These are phyloP conservation scores for Callopanchax toddi DNA, from an alignment of 2,113 vertebrate genomes.

Conservation along the genomic window DNA sequence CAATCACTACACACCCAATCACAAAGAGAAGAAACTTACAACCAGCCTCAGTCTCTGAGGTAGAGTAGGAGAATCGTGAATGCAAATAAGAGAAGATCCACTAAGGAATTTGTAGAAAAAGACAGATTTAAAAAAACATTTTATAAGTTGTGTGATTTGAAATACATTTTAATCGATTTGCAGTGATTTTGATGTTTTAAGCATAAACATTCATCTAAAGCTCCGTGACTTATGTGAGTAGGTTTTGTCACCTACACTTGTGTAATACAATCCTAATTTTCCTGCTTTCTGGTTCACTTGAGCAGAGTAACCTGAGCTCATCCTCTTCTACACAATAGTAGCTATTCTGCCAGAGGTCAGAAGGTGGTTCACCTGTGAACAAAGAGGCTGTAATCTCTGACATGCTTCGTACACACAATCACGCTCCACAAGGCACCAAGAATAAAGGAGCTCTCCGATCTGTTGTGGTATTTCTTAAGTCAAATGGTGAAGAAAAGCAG, in stretches of 20 bases:
- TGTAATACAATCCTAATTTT: conserved; percentile 77
- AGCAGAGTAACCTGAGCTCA: conserved; percentile 77
- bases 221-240: conserved; percentile 57
- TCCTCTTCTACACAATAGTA: conserved; percentile 69
- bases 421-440: conserved; percentile 69
- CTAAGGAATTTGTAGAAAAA: conserved; percentile 43
- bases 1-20: conserved; percentile 61
- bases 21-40: conserved; percentile 72
- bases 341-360: conserved; percentile 70
- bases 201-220: conserved; percentile 1
- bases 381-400: conserved; percentile 74
- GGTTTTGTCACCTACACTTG: conserved; percentile 46
- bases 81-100: conserved; percentile 47
- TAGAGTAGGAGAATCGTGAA: conserved; percentile 36
- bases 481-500: conserved; percentile 43
- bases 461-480: conserved; percentile 51
- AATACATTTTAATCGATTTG: neutral
- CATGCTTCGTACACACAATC: conserved; percentile 71
- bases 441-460: conserved; percentile 54
- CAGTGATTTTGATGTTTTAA: neutral
- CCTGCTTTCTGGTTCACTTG: conserved; percentile 77
- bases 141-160: conserved; percentile 1
- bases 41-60: conserved; percentile 54
- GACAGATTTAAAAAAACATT: conserved; percentile 18
- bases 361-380: conserved; percentile 79